A percentile compares a stretch with the other conserved stretches of the same genome.
Conservation (phyloP, 1,140 invertebrate species). For the Drosophila guanche region DNA sequence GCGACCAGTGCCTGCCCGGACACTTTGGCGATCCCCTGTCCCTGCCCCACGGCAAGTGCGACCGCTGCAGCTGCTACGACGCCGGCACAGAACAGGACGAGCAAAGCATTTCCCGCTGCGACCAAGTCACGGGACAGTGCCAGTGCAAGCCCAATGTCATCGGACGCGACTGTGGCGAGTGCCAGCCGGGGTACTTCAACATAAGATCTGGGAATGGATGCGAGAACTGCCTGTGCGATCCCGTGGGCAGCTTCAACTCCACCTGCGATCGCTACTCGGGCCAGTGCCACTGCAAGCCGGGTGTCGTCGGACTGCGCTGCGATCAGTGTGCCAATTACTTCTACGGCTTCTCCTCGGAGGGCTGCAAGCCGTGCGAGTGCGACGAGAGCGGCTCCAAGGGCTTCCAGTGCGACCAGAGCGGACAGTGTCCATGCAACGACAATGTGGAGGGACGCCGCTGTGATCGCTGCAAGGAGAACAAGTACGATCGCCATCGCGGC, state of each 20-base stretch:
- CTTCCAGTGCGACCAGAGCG: constrained; percentile 91
- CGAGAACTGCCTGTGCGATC: constrained; percentile 92
- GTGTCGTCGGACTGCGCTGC: constrained; percentile 92
- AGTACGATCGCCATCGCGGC: constrained; percentile 92
- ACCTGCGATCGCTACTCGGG: constrained; percentile 92
- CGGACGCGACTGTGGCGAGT: constrained; percentile 94
- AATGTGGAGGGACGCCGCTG: constrained; percentile 96
- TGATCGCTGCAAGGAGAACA: constrained; percentile 97
- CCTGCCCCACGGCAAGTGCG: constrained; percentile 94
- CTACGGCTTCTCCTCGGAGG: constrained; percentile 94
- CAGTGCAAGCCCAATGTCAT: constrained; percentile 93
- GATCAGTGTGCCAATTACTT: constrained; percentile 93
- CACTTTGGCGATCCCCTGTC: constrained; percentile 95
- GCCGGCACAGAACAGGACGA: constrained; percentile 90
- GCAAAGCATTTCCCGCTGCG: constrained; percentile 90
- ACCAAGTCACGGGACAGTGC: constrained; percentile 94
- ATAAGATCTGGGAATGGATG: constrained; percentile 93
- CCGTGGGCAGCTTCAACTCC: constrained; percentile 92
- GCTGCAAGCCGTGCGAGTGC: constrained; percentile 94
- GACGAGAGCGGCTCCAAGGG: constrained; percentile 93
- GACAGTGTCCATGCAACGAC: constrained; percentile 94
- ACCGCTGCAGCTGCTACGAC: constrained; percentile 92
- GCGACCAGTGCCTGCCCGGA: constrained; percentile 95
- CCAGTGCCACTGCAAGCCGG: constrained; percentile 93
- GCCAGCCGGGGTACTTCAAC: constrained; percentile 92